Percentiles rank a stretch among this genome's conserved stretches.
Conservation (phyloP, 2,797 vertebrate genomes). For the Erethizon dorsatum region DNA sequence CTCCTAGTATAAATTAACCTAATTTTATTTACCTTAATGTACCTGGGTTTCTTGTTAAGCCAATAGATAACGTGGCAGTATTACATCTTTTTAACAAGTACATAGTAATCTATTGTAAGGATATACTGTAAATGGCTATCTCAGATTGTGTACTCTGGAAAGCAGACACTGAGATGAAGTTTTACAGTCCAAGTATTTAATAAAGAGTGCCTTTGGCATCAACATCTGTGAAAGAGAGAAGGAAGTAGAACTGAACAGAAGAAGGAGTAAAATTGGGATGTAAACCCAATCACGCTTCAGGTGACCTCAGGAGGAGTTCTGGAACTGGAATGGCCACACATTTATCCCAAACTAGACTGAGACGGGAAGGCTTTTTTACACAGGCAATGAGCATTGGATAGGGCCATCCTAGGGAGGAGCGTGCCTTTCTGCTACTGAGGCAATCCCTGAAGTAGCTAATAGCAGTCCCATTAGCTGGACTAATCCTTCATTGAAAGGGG, state of each 20-base stretch:
- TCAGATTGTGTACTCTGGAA: neutral
- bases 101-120: neutral
- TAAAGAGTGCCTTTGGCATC: neutral
- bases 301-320: neutral
- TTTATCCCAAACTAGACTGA: neutral
- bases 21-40: slow-evolving; percentile 23
- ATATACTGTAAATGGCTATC: slow-evolving; percentile 15
- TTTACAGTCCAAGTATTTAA: slow-evolving; percentile 17
- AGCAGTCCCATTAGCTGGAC: neutral
- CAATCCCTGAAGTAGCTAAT: neutral
- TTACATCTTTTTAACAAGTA: neutral
- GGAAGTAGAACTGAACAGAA: neutral
- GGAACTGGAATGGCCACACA: neutral
- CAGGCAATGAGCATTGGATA: neutral
- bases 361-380: neutral
- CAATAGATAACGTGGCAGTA: neutral
- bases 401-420: neutral
- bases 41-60: slow-evolving; percentile 7
- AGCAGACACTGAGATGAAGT: slow-evolving; percentile 45
- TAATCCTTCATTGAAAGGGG: neutral
- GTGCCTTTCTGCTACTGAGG: neutral
- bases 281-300: neutral
- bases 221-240: slow-evolving; percentile 17
- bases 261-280: neutral
- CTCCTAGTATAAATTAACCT: neutral